Base-by-base conservation (phyloP, 2,888 invertebrate genomes). In the Hypolimnas misippus region DNA sequence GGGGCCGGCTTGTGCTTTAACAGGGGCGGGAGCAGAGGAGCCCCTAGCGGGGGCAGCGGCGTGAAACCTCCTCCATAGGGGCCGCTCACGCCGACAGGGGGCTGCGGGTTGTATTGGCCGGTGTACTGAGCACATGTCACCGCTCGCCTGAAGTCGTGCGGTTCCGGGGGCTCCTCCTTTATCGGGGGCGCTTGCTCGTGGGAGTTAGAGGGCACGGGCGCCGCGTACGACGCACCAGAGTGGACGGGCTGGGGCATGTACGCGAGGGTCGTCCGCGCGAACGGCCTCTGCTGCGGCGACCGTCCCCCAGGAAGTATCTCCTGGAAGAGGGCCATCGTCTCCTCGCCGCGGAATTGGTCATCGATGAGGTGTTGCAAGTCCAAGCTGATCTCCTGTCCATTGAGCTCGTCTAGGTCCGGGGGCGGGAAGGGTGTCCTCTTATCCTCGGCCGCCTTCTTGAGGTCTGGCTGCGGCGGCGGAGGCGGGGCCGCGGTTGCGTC, bases 171-270 rank as follows among this genome's bases (percentile, higher is more conserved):
- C 77, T 97, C 97, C 81, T 97, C 97, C 79, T 97, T 97, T 78
- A 97, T 96, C 55, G 96, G 96, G 16, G 96, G 95, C 31, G 94
- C 94, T 69, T 88, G 90, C 68, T 96, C 96, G 49, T 95, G 95
- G 1, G 84, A 78, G 54, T 79, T 88, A 0, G 88, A 76, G 73
- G 94, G 94, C 2, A 90, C 90, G 12, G 94, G 94, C 25, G 93
- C 87, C 16, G 84, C 92, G 65, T 87, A 91, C 2, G 95, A 94
- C 6, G 95, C 95, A 8, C 96, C 96, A 65, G 95, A 96, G 83
- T 97, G 97, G 3, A 97, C 97, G 17, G 97, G 97, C 85, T 98
- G 98, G 0, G 98, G 98, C 97, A 98, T 97, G 78, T 97, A 97
- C 16, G 97, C 96, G 63, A 97, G 84, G 0, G 96, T 96, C 21